Conservation (phyloP, 2,797 vertebrate genomes). For the Protonibea diacanthus region DNA sequence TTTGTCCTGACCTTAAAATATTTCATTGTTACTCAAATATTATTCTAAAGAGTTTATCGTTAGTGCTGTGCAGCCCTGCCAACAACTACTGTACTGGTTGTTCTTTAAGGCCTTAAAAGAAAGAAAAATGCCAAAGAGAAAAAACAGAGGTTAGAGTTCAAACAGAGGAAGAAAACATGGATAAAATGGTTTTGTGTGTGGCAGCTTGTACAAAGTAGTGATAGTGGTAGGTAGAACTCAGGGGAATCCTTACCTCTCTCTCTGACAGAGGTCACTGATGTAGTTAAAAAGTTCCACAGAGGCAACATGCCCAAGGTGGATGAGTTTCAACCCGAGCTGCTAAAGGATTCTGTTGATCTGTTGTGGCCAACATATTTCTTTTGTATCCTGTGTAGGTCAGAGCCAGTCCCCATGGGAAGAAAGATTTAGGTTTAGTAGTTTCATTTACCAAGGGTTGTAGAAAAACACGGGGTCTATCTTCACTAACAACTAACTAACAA, state of each 20-base stretch:
- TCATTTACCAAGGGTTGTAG: neutral
- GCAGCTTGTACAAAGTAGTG: slow-evolving; percentile 3
- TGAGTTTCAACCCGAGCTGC: neutral
- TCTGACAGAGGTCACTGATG: slow-evolving; percentile 17
- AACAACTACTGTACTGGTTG: neutral
- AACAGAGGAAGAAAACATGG: neutral
- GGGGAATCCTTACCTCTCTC: neutral
- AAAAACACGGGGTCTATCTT: neutral
- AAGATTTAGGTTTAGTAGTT: neutral
- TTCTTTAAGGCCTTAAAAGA: neutral
- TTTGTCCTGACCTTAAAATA: neutral
- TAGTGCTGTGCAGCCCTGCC: neutral
- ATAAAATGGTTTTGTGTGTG: slow-evolving; percentile 4
- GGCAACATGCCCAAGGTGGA: slow-evolving; percentile 3
- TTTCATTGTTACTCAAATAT: neutral
- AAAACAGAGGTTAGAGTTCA: slow-evolving; percentile 10
- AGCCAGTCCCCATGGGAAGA: neutral
- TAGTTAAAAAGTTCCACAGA: slow-evolving; percentile 18
- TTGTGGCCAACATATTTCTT: neutral
- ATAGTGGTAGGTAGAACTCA: neutral
- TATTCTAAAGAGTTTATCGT: slow-evolving; percentile 2
- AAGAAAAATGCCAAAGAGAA: slow-evolving; percentile 4
- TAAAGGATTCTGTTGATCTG: neutral
- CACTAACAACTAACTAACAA: no score
- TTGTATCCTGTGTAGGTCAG: neutral